A percentile compares a stretch with the other conserved stretches of the same genome.
Conservation (phyloP, 2,797 vertebrate species). For the Malacoraja senta region DNA sequence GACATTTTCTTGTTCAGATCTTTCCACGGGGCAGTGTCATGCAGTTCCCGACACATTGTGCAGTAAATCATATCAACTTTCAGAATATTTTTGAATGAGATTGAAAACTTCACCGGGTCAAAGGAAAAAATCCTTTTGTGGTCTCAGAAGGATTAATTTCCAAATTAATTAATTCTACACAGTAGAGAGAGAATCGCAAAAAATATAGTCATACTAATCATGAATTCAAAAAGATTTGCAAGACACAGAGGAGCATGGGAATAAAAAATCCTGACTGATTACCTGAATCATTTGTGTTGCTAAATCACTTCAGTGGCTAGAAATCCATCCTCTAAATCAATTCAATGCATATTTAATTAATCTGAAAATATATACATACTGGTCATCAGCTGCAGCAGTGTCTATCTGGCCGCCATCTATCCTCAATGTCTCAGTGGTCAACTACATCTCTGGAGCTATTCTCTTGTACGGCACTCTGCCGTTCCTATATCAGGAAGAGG, state of each 20-base stretch:
- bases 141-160: background rate
- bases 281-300: background rate
- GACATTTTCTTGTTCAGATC: background rate
- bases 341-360: background rate
- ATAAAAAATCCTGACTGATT: slow-evolving; percentile 4
- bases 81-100: background rate
- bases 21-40: background rate
- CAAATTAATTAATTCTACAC: slow-evolving; percentile 1
- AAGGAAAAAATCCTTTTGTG: background rate
- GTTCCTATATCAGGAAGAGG: too few species aligned
- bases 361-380: background rate
- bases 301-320: background rate
- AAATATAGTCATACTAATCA: background rate
- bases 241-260: background rate
- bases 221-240: background rate
- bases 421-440: too few species aligned
- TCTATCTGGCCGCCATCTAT: too few species aligned
- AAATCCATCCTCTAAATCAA: background rate
- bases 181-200: background rate
- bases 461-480: too few species aligned
- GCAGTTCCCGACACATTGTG: background rate
- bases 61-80: background rate
- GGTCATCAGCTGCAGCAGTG: too few species aligned
- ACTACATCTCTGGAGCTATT: too few species aligned
- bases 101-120: background rate